A percentile compares a stretch with the other conserved stretches of the same genome.
These are phyloP conservation scores for Campylomormyrus numenius DNA, from an alignment of 2,113 vertebrate species.

Conservation along the genomic window DNA sequence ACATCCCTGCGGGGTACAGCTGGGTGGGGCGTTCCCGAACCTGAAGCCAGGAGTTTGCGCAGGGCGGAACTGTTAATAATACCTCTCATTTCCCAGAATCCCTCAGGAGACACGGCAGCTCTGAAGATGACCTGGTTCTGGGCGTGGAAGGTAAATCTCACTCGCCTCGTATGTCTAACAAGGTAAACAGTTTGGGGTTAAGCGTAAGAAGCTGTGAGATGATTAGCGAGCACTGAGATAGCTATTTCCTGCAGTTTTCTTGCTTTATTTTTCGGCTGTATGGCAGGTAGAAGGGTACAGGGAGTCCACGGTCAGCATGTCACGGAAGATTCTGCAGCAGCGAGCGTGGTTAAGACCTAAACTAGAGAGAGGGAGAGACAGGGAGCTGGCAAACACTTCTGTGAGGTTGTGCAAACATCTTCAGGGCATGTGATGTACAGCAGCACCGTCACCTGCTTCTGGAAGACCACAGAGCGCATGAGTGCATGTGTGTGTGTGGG, in stretches of 20 bases:
- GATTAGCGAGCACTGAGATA: not conserved
- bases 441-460: not conserved
- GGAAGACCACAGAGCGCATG: not conserved
- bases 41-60: not conserved
- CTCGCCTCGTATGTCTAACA: not conserved
- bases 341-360: not conserved
- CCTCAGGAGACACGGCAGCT: conserved; percentile 12
- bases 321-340: not conserved
- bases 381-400: not conserved
- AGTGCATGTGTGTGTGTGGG: not conserved
- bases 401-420: not conserved
- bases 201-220: not conserved
- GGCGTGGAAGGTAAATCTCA: conserved; percentile 28
- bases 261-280: not conserved
- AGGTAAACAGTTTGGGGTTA: not conserved
- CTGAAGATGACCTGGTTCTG: conserved; percentile 29
- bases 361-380: not conserved
- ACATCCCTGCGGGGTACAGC: not conserved
- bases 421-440: not conserved
- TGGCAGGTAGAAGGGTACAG: not conserved
- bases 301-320: not conserved
- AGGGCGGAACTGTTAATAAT: not conserved
- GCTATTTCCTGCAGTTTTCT: not conserved
- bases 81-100: not conserved
- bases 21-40: not conserved